Base-by-base conservation (phyloP, 2,113 vertebrate genomes). In the Entelurus aequoreus region DNA sequence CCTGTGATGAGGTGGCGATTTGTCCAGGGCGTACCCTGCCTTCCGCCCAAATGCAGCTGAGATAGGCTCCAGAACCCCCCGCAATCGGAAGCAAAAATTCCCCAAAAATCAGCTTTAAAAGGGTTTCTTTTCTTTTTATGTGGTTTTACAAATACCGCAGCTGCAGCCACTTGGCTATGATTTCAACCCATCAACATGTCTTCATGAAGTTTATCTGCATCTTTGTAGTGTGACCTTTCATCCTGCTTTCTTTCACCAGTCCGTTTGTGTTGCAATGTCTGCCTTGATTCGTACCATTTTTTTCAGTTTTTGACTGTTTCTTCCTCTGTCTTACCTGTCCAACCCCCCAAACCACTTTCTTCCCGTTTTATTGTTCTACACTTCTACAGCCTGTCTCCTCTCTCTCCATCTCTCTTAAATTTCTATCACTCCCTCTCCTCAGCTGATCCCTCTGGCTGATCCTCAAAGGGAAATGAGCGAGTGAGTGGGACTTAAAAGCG, bases 371-470 rank as follows among this genome's bases (percentile, higher is more conserved):
- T 72, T 72, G 48, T 15, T 10, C 37, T 44, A 35, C 73, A 63
- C 57, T 68, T 74, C 72, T 79, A 67, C 74, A 58, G 64, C 73
- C 74, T 65, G 71, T 80, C 75, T 82, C 66, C 74, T 66, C 71
- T 72, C 63, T 67, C 68, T 73, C 72, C 60, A 47, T 84, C 78
- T 76, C 54, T 76, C 67, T 75, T 62, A 35, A 6, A 61, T 65
- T 73, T 74, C 71, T 68, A 77, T 86, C 80, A 76, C 72, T 84
- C 73, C 62, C 84, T 80, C 67, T 85, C 78, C 79, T 83, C 77
- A 66, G 77, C 86, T 82, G 82, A 87, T 86, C 84, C 84, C 85
- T 86, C 88, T 86, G 86, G 87, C 87, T 83, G 82, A 86, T 88
- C 87, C 85, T 87, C 84, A 87, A 88, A 88, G 84, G 80, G 77